Evolutionary conservation across 2,797 vertebrate species (phyloP).

Genomic region (Australoheros facetus): DNA sequence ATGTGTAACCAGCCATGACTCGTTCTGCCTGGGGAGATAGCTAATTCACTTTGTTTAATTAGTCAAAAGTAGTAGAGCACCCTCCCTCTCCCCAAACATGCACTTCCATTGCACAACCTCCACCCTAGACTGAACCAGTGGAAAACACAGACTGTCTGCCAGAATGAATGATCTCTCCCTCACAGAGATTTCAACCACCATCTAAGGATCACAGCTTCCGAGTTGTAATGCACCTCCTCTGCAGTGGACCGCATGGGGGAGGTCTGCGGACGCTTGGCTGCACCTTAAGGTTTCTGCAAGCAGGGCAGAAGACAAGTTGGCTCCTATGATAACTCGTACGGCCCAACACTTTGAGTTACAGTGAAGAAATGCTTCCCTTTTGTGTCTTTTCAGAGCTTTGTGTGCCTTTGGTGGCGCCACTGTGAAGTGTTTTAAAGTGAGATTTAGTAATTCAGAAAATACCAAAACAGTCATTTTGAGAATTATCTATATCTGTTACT

Average conservation of each 20-base stretch:
- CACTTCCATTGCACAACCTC: slow-evolving; percentile 46
- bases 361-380: slow-evolving; percentile 1
- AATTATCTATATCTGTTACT: not conserved
- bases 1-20: slow-evolving; percentile 76
- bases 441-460: not conserved
- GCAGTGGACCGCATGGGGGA: slow-evolving; percentile 9
- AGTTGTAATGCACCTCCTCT: slow-evolving; percentile 7
- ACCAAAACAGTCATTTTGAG: not conserved
- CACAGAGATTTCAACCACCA: slow-evolving; percentile 13
- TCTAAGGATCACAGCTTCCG: slow-evolving; percentile 23
- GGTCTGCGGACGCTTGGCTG: slow-evolving; percentile 13
- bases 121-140: slow-evolving; percentile 17
- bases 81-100: slow-evolving; percentile 56
- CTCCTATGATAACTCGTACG: not conserved
- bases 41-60: slow-evolving; percentile 80
- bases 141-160: slow-evolving; percentile 29
- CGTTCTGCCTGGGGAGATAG: slow-evolving; percentile 75
- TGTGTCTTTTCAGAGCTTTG: not conserved
- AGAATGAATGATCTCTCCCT: slow-evolving; percentile 37
- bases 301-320: slow-evolving; percentile 8
- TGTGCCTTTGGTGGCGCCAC: not conserved
- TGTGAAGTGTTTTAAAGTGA: not conserved
- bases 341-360: slow-evolving; percentile 46
- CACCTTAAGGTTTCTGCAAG: slow-evolving; percentile 23
- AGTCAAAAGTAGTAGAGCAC: slow-evolving; percentile 75